Conservation (phyloP, 2,797 vertebrate genomes). For the Morus bassanus region DNA sequence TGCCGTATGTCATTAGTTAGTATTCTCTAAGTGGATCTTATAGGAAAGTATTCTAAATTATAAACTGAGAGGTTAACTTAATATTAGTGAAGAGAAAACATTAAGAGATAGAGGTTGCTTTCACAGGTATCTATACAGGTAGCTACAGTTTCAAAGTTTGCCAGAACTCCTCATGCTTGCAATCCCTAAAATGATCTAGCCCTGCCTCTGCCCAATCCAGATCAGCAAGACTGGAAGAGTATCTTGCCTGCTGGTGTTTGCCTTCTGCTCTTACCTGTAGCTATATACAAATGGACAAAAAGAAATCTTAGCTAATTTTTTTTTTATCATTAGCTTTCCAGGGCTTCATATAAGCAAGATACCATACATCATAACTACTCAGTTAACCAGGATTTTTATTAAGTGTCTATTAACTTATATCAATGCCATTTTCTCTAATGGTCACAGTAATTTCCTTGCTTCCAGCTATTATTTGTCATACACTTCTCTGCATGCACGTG, state of each 20-base stretch:
- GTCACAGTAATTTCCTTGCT: constrained; percentile 14
- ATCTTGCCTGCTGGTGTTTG: background rate
- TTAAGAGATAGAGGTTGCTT: background rate
- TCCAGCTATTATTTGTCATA: background rate
- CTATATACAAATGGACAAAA: background rate
- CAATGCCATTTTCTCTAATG: background rate
- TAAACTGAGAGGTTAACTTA: constrained; percentile 3
- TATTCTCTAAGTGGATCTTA: constrained; percentile 24
- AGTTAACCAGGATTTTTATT: background rate
- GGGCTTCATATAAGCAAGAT: background rate
- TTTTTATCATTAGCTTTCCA: background rate
- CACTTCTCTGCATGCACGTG: background rate
- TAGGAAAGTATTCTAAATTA: background rate
- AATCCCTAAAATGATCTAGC: background rate
- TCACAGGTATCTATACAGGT: background rate
- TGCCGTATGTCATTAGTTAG: constrained; percentile 3
- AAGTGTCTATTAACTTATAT: constrained; percentile 5
- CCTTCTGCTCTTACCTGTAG: background rate
- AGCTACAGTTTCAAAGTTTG: background rate
- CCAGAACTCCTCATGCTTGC: background rate
- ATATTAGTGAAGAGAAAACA: background rate
- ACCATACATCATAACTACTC: background rate
- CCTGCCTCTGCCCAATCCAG: background rate
- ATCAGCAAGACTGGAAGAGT: background rate
- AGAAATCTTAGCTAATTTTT: background rate